Percentiles rank a stretch among this genome's conserved stretches.
phyloP scores from a whole-genome alignment of 2,888 invertebrate genomes.

The Ochropleura plecta region DNA sequence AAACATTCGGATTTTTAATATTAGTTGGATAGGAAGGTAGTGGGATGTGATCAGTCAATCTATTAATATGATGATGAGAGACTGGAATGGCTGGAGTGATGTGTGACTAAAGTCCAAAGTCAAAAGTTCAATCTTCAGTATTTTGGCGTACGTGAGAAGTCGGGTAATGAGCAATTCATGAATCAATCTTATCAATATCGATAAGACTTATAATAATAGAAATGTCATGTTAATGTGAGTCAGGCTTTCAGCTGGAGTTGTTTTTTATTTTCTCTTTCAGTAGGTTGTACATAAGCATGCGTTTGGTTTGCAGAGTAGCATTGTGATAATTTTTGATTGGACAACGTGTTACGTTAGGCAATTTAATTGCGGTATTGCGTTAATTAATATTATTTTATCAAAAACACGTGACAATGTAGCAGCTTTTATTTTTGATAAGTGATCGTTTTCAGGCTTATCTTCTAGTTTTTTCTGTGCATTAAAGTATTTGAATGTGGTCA shows the following conservation, averaged over 20 bases:
- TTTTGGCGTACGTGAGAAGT: conserved; percentile 51
- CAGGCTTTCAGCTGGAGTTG: conserved; percentile 10
- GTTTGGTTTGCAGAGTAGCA: background rate
- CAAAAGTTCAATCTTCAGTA: conserved; percentile 18
- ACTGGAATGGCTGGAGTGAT: too few relatives aligned
- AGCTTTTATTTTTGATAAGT: background rate
- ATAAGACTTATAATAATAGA: conserved; percentile 42
- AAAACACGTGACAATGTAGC: background rate
- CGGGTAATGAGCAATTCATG: conserved; percentile 29
- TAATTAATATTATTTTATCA: background rate
- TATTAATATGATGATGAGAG: background rate
- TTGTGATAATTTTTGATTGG: conserved; percentile 1
- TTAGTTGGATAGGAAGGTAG: too few relatives aligned
- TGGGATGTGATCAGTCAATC: too few relatives aligned
- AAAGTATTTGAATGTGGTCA: background rate
- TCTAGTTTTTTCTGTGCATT: background rate
- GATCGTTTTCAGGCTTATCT: background rate
- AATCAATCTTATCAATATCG: conserved; percentile 49
- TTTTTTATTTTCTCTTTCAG: conserved; percentile 5
- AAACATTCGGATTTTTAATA: too few relatives aligned
- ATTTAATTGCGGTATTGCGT: background rate
- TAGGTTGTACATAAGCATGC: background rate
- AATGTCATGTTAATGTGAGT: conserved; percentile 42
- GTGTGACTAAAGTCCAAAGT: conserved; percentile 18
- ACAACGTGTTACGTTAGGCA: background rate